phyloP scores from a whole-genome alignment of 2,113 vertebrate genomes.

The Pagrus major region DNA sequence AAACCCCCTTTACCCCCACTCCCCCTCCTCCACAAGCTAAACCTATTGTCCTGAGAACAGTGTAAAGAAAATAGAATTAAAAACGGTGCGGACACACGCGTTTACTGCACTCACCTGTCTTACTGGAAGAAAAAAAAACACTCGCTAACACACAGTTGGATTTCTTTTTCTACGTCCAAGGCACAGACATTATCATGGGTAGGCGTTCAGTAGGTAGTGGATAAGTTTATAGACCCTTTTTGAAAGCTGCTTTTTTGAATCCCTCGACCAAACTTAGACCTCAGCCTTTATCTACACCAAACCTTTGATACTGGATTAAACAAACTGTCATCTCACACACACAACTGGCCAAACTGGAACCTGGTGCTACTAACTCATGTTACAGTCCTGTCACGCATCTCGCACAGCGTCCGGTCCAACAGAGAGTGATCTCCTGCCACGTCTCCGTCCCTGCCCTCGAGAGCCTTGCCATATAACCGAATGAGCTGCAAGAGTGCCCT shows the following conservation, averaged over 20 bases:
- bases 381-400: not conserved
- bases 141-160: slow-evolving; percentile 38
- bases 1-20: not conserved
- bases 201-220: slow-evolving; percentile 45
- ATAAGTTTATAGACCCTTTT: slow-evolving; percentile 39
- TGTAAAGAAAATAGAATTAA: slow-evolving; percentile 52
- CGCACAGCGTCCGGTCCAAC: not conserved
- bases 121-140: slow-evolving; percentile 43
- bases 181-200: slow-evolving; percentile 85
- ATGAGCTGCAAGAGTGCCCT: slow-evolving; percentile 19
- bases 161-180: slow-evolving; percentile 74
- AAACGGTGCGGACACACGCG: slow-evolving; percentile 46
- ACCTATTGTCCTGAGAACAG: slow-evolving; percentile 48
- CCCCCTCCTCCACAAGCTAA: not conserved
- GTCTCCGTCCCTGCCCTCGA: slow-evolving; percentile 5
- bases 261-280: slow-evolving; percentile 48
- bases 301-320: slow-evolving; percentile 62
- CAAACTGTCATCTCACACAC: slow-evolving; percentile 25
- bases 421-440: not conserved
- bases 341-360: slow-evolving; percentile 55
- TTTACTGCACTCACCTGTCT: slow-evolving; percentile 59
- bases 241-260: slow-evolving; percentile 68
- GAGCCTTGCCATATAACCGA: slow-evolving; percentile 9
- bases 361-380: slow-evolving; percentile 61
- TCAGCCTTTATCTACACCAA: slow-evolving; percentile 62